A percentile compares a stretch with the other conserved stretches of the same genome.
Conservation (phyloP, 2,797 vertebrate genomes). For the Micropoecilia bifurca region DNA sequence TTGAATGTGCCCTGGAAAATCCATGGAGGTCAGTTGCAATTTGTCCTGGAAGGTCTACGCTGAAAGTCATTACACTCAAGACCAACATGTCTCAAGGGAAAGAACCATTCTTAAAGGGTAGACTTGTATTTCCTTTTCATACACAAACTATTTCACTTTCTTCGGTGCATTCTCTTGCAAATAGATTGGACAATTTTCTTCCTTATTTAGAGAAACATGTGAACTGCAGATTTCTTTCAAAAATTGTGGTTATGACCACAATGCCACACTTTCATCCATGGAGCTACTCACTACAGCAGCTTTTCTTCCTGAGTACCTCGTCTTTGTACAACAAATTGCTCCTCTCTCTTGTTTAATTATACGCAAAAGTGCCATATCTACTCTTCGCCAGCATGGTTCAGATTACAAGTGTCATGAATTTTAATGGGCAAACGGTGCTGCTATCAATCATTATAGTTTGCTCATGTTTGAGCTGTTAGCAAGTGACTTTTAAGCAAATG, state of each 20-base stretch:
- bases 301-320: constrained; percentile 45
- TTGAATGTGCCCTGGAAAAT: constrained; percentile 75
- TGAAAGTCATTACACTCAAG: constrained; percentile 73
- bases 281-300: constrained; percentile 50
- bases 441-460: constrained; percentile 47
- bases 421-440: constrained; percentile 43
- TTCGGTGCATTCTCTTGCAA: constrained; percentile 25
- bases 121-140: constrained; percentile 59
- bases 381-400: constrained; percentile 31
- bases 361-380: constrained; percentile 32
- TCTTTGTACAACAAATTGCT: constrained; percentile 59
- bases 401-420: constrained; percentile 60
- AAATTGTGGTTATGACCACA: constrained; percentile 16
- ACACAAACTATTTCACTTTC: constrained; percentile 40
- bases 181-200: constrained; percentile 25
- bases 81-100: constrained; percentile 70
- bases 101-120: constrained; percentile 60
- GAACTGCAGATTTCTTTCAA: constrained; percentile 24
- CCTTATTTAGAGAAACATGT: constrained; percentile 19
- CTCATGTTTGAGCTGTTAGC: constrained; percentile 36
- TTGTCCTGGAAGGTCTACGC: constrained; percentile 74
- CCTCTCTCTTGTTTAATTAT: constrained; percentile 54
- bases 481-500: constrained; percentile 35
- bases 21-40: constrained; percentile 78
- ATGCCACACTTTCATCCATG: constrained; percentile 19